Evolutionary conservation across 2,888 invertebrate species (phyloP), one percentile per base, ranked within the genome.

Genomic region (Drosophila algonquin): DNA sequence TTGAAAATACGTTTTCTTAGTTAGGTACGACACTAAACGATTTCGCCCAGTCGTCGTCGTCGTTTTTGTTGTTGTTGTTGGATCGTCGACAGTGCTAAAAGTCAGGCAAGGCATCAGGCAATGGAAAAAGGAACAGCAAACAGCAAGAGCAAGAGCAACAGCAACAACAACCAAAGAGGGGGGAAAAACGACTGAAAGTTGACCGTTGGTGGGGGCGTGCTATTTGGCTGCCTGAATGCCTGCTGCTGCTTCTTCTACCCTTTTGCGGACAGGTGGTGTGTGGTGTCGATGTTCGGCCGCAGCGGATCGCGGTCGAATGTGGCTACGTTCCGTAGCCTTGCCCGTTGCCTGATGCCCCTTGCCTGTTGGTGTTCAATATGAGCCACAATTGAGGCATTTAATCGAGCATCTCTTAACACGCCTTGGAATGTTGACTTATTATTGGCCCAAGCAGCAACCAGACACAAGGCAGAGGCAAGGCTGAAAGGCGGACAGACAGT

Each of bases 391-490:
- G 90, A 90, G 91, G 91, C 90, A 91, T 91, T 91, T 91, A 91
- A 91, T 91, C 91, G 91, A 91, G 90, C 92, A 91, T 91, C 91
- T 91, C 87, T 91, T 91, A 90, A 91, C 91, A 91, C 91, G 91
- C 91, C 90, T 90, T 90, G 90, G 91, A 91, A 92, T 91, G 91
- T 91, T 89, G 80, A 89, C 84, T 85, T 90, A 87, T 88, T 90
- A 89, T 89, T 89, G 86, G 79, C 83, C 83, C 79, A 84, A 77
- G 73, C 81, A 75, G 83, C 57, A 71, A 68, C 35, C 35, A 12
- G 12, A n/a, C 57, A 30, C 71, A 45, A 21, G 65, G 48, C 61
- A 52, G 40, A n/a, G 14, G 40, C 40, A 14, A 40, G 40, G 40
- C 40, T n/a, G 12, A 40, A 40, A 40, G 27, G 67, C 57, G 16